Evolutionary conservation across 1,140 invertebrate genomes (phyloP).

Genomic region (Drosophila melanica): DNA sequence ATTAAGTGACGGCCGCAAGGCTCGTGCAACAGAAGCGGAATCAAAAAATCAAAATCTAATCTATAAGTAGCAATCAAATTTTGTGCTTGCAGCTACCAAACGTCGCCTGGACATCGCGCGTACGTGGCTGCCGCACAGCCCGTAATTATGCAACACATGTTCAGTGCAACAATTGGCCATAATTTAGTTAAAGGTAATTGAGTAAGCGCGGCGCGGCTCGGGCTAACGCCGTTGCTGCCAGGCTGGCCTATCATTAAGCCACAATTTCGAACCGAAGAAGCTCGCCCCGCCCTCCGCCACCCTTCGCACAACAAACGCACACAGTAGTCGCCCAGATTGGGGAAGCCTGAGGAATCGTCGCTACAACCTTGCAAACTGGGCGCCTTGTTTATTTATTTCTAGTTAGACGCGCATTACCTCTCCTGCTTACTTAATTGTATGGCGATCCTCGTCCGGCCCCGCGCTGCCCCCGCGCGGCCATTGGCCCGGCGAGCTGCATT

Average conservation of each 20-base stretch:
- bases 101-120: constrained; percentile 24
- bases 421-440: constrained; percentile 74
- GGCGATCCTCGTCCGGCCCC: constrained; percentile 19
- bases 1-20: constrained; percentile 65
- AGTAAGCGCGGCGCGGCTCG: constrained; percentile 55
- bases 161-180: constrained; percentile 79
- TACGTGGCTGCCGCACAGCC: constrained; percentile 65
- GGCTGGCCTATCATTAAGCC: constrained; percentile 67
- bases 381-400: constrained; percentile 80
- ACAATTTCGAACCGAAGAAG: constrained; percentile 13
- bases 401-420: constrained; percentile 75
- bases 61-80: constrained; percentile 81
- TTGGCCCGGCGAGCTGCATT: constrained; percentile 41
- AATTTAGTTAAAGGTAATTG: constrained; percentile 82
- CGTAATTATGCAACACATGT: constrained; percentile 81
- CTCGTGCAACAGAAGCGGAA: constrained; percentile 35
- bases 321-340: constrained; percentile 20
- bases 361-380: constrained; percentile 15
- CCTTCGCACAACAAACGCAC: constrained; percentile 11
- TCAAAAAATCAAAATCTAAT: constrained; percentile 59
- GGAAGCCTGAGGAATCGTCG: constrained; percentile 7
- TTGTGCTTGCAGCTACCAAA: constrained; percentile 70
- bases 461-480: background rate
- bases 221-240: constrained; percentile 51
- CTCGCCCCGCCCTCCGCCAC: constrained; percentile 5